Conservation (phyloP, 2,797 vertebrate genomes). For the Pipistrellus nathusii region DNA sequence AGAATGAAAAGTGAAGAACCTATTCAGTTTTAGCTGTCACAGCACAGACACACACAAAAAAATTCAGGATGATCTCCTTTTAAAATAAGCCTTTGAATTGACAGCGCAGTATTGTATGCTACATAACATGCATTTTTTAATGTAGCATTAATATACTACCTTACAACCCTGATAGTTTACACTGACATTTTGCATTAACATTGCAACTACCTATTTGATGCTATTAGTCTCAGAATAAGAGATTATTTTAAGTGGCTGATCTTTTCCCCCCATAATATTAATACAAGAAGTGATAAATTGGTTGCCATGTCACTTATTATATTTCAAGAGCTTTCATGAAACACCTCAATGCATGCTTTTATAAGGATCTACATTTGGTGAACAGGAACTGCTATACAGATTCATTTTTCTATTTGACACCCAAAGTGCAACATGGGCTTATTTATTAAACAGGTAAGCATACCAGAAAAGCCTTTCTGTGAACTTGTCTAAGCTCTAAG, state of each 20-base stretch:
- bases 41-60: conserved; percentile 42
- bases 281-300: conserved; percentile 48
- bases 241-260: conserved; percentile 27
- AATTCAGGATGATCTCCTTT: conserved; percentile 64
- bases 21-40: neutral
- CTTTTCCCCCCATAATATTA: conserved; percentile 11
- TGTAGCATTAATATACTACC: conserved; percentile 33
- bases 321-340: conserved; percentile 71
- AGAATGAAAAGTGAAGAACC: conserved; percentile 59
- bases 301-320: conserved; percentile 62
- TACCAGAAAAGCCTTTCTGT: neutral
- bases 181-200: conserved; percentile 34
- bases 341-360: conserved; percentile 53
- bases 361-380: conserved; percentile 68
- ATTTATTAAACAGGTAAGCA: conserved; percentile 78
- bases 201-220: conserved; percentile 37
- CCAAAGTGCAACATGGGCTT: conserved; percentile 56
- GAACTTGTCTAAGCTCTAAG: neutral
- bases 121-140: conserved; percentile 50
- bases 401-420: conserved; percentile 81
- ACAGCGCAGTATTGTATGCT: neutral
- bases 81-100: conserved; percentile 49
- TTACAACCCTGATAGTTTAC: conserved; percentile 46
- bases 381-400: conserved; percentile 66
- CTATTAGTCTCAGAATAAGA: neutral